Conservation (phyloP, 30 jellyfish, hydroid and myxozoan genomes). For the Phacellophora camtschatica region DNA sequence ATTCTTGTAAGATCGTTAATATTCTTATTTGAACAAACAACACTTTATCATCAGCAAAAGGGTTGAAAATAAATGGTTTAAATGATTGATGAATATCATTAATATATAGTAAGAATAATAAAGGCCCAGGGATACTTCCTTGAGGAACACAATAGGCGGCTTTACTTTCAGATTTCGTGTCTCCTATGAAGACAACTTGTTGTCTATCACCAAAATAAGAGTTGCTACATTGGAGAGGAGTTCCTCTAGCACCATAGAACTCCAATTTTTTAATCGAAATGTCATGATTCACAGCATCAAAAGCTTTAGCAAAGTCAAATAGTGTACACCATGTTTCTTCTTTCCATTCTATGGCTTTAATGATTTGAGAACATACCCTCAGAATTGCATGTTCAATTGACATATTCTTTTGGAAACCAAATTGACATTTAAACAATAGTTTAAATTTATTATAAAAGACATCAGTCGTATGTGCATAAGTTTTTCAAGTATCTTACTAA, state of each 20-base stretch:
- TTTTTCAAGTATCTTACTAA: neutral
- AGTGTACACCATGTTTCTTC: neutral
- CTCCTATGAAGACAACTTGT: neutral
- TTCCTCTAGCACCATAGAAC: neutral
- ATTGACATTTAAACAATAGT: neutral
- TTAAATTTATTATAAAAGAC: neutral
- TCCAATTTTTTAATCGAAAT: neutral
- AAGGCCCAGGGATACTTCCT: constrained; percentile 2
- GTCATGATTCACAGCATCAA: neutral
- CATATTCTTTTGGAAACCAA: constrained; percentile 2
- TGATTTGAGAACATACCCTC: neutral
- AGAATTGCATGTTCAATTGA: neutral
- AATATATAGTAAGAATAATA: neutral
- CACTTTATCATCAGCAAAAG: too few relatives aligned
- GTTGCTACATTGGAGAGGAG: neutral
- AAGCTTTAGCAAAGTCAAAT: neutral
- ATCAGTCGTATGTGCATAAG: neutral
- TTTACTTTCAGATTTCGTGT: neutral
- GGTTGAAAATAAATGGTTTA: too few relatives aligned
- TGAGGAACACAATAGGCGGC: neutral
- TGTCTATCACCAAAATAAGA: neutral
- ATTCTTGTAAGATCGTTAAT: too few relatives aligned
- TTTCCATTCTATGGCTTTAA: neutral
- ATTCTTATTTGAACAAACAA: too few relatives aligned
- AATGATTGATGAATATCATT: too few relatives aligned